These are phyloP conservation scores for Cetoscarus ocellatus DNA, from an alignment of 2,797 vertebrate genomes.

Conservation along the genomic window DNA sequence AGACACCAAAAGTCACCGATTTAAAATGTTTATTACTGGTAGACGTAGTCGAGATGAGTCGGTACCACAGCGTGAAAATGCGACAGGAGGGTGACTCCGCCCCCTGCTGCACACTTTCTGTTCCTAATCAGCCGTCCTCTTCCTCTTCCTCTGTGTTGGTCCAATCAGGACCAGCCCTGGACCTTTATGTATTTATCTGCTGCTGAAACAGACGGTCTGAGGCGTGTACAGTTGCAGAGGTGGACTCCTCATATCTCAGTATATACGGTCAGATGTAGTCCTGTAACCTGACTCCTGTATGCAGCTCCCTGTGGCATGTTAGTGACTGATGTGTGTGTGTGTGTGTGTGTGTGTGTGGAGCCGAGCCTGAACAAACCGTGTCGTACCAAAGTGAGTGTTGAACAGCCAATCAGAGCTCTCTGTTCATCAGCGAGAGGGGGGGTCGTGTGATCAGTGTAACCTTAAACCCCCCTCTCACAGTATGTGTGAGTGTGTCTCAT, in stretches of 20 bases:
- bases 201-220: constrained; percentile 23
- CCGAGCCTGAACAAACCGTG: constrained; percentile 39
- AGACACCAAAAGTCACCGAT: too few relatives aligned
- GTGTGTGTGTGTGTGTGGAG: constrained; percentile 20
- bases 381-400: constrained; percentile 77
- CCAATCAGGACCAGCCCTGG: not conserved
- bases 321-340: constrained; percentile 26
- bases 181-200: constrained; percentile 29
- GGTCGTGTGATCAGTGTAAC: not conserved
- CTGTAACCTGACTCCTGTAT: constrained; percentile 60
- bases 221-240: too few relatives aligned
- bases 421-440: constrained; percentile 45
- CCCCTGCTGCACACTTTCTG: constrained; percentile 53
- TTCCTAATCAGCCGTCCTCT: constrained; percentile 24
- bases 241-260: constrained; percentile 34
- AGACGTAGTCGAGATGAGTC: too few relatives aligned
- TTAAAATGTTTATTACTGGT: too few relatives aligned
- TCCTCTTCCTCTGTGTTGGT: constrained; percentile 23
- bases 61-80: too few relatives aligned
- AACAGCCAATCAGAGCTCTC: constrained; percentile 41
- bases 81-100: constrained; percentile 33
- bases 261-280: constrained; percentile 55
- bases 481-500: constrained; percentile 17
- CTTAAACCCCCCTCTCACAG: constrained; percentile 29
- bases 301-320: constrained; percentile 68